Base-by-base conservation (phyloP, 2,888 invertebrate genomes). In the Melolontha melolontha region DNA sequence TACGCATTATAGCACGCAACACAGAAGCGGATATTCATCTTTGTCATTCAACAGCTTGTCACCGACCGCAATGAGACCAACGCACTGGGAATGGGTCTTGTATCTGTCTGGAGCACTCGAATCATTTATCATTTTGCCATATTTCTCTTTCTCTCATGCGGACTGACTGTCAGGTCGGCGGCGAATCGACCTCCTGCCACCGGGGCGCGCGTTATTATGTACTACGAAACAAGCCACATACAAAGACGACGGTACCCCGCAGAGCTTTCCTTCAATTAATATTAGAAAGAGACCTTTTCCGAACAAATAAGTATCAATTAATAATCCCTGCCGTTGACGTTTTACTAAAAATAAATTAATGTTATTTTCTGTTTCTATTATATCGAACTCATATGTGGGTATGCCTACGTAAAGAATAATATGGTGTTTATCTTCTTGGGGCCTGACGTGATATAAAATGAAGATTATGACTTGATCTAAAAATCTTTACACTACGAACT, bases 11-110 rank as follows among this genome's bases (percentile, higher is more conserved):
- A 16, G 16, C 49, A 17, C 27, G 29, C 4, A 22, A 22, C 49
- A 22, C 10, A 44, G 29, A 59, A 16, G 66, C 42, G 34, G 42
- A 66, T 66, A 74, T 74, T 71, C 72, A 67, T 73, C 79, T 77
- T 77, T 78, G 79, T 80, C 80, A 78, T 79, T 80, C 79, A 80
- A 77, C 80, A 79, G 79, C 79, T 79, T 80, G 80, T 79, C 80
- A 79, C 74, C 71, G 75, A 78, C 79, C 79, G 74, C 76, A 76
- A 78, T 76, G 75, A 76, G 79, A 79, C 80, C 80, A 77, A 79
- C 77, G 76, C 77, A 70, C 69, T 72, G 75, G 57, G 74, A 62
- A 77, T 78, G 76, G 77, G 77, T 74, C 75, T 75, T 78, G 78
- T 79, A 79, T 80, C 79, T 79, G 79, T 79, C 80, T 77, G 77